Evolutionary conservation across 2,888 invertebrate species (phyloP).

Genomic region (Autographa pulchrina): DNA sequence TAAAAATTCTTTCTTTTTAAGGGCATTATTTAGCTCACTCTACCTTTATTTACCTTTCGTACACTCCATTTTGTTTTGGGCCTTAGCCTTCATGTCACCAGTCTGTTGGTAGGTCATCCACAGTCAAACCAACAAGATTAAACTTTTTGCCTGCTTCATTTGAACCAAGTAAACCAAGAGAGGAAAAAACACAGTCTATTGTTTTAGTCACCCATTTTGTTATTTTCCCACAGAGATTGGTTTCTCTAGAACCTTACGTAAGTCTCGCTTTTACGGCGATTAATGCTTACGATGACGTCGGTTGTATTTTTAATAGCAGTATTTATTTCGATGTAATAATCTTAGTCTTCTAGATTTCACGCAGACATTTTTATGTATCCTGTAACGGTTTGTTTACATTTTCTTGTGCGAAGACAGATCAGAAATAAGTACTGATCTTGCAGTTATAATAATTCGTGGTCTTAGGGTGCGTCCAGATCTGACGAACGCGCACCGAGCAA

Average conservation of each 20-base stretch:
- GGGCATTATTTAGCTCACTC: not conserved
- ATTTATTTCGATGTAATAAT: not conserved
- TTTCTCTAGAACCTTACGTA: conserved; percentile 43
- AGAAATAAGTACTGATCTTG: not conserved
- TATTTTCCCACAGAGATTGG: conserved; percentile 38
- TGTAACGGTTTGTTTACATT: not conserved
- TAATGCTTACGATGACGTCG: conserved; percentile 5
- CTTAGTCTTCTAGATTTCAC: not conserved
- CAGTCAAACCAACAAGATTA: not conserved
- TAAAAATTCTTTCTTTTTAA: no score
- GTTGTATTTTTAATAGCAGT: not conserved
- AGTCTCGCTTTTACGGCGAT: conserved; percentile 27
- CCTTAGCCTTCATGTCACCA: no score
- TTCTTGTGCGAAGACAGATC: not conserved
- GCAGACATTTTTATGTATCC: not conserved
- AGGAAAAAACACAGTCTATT: conserved; percentile 18
- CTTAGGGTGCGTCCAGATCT: no score
- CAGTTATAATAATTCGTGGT: not conserved
- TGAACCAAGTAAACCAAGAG: not conserved
- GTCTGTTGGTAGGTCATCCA: not conserved
- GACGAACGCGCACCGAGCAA: no score
- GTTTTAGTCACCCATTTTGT: conserved; percentile 17
- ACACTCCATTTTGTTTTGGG: no score
- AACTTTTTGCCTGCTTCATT: not conserved
- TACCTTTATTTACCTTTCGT: no score